Base-by-base conservation (phyloP, 2,113 vertebrate species). In the Rhinolophus ferrumequinum region DNA sequence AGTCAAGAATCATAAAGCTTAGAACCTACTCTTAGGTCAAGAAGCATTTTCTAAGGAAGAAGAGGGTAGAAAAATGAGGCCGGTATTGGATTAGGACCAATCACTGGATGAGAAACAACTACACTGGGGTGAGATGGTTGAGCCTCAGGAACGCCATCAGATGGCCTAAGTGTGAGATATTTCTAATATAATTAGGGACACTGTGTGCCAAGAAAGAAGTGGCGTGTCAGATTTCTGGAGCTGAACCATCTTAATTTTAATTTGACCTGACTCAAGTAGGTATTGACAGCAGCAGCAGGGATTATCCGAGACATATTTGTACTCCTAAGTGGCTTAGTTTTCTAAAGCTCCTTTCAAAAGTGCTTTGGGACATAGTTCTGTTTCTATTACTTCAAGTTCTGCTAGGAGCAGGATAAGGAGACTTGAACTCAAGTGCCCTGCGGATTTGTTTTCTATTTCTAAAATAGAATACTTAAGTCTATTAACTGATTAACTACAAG, bases 311-410 rank as follows among this genome's bases (percentile, higher is more conserved):
- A 96, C 96, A 85, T 94, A 93, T 77, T 90, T 94, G 88, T 90
- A n/a, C 41, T 96, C 62, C 52, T 98, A 98, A 98, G 95, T 97
- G 95, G 94, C 73, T 96, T 69, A 98, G 77, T 47, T 60, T 82
- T 33, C 60, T 54, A 79, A 95, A 82, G 58, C 62, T 38, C 18
- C 64, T 89, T 70, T 87, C 79, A 38, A 64, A n/a, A 88, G 94
- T 19, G 76, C 67, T 56, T 44, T 81, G 70, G 84, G 76, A 72
- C 19, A 12, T n/a, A 41, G 60, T 58, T 76, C 73, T 80, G 75
- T 96, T 92, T 12, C 50, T 64, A 64, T 93, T 85, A 92, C 84
- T 67, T 77, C 15, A 79, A 69, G 64, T 41, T 90, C 60, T 41
- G 66, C 75, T 52, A 47, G 33, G 19, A 70, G 84, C 54, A 90